Evolutionary conservation across 2,113 vertebrate species (phyloP).

Genomic region (Podarcis muralis): DNA sequence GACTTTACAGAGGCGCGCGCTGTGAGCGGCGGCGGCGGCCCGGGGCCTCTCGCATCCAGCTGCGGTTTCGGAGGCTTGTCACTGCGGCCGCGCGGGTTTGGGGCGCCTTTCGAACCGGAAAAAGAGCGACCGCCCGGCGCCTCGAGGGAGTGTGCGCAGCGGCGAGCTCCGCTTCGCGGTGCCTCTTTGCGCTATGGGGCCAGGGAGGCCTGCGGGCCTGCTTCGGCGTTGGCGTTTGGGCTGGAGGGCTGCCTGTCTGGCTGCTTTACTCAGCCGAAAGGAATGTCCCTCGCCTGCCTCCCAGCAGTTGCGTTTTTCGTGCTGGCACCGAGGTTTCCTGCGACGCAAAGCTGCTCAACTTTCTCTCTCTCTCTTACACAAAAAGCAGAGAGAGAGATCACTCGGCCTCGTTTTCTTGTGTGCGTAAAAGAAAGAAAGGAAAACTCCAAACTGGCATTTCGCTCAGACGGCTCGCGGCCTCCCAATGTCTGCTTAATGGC

Average conservation of each 20-base stretch:
- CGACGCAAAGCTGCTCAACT: not conserved
- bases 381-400: too few relatives aligned
- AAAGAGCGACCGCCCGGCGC: too few relatives aligned
- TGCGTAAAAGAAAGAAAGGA: not conserved
- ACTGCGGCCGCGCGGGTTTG: too few relatives aligned
- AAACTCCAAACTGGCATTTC: not conserved
- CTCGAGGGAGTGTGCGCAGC: too few relatives aligned
- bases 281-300: not conserved
- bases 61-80: too few relatives aligned
- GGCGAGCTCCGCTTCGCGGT: not conserved
- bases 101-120: too few relatives aligned
- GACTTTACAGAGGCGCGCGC: too few relatives aligned
- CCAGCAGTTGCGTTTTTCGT: not conserved
- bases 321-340: not conserved
- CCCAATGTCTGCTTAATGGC: not conserved
- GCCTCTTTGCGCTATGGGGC: not conserved
- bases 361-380: not conserved
- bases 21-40: too few relatives aligned
- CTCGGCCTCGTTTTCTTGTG: not conserved
- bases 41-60: too few relatives aligned
- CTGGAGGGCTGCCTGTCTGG: not conserved
- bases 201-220: not conserved
- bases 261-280: not conserved
- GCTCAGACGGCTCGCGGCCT: not conserved
- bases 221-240: not conserved